These are phyloP conservation scores for Orchesella flavescens DNA, from an alignment of 2,888 invertebrate genomes.

Conservation along the genomic window DNA sequence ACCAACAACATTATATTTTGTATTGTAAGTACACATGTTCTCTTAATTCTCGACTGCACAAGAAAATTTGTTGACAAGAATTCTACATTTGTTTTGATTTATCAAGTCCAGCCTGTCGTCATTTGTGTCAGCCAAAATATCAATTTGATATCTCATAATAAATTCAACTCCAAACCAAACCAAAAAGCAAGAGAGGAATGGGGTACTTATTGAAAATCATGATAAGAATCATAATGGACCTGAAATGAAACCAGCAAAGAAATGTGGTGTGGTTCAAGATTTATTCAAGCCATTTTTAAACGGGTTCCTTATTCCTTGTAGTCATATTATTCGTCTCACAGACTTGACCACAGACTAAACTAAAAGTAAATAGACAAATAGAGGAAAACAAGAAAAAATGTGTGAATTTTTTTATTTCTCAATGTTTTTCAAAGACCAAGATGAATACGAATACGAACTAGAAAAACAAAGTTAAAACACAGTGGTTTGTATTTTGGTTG, in stretches of 20 bases:
- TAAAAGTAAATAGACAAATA: neutral
- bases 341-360: constrained; percentile 2
- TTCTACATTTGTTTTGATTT: constrained; percentile 39
- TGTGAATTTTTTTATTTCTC: neutral
- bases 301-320: neutral
- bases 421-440: neutral
- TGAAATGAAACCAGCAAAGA: no score
- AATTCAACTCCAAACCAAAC: no score
- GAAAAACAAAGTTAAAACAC: neutral
- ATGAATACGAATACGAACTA: neutral
- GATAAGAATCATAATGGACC: no score
- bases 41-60: neutral
- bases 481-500: neutral
- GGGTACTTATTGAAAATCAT: no score
- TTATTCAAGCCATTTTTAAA: neutral
- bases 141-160: neutral
- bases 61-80: constrained; percentile 26
- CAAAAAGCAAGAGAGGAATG: no score
- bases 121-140: neutral
- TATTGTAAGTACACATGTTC: no score
- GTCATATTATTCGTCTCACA: neutral
- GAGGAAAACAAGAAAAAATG: neutral
- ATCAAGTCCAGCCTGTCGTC: constrained; percentile 6
- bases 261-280: neutral
- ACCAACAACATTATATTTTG: no score